A percentile compares a stretch with the other conserved stretches of the same genome.
These are phyloP conservation scores for Drosophila pachea DNA, from an alignment of 1,140 invertebrate genomes.

Conservation along the genomic window DNA sequence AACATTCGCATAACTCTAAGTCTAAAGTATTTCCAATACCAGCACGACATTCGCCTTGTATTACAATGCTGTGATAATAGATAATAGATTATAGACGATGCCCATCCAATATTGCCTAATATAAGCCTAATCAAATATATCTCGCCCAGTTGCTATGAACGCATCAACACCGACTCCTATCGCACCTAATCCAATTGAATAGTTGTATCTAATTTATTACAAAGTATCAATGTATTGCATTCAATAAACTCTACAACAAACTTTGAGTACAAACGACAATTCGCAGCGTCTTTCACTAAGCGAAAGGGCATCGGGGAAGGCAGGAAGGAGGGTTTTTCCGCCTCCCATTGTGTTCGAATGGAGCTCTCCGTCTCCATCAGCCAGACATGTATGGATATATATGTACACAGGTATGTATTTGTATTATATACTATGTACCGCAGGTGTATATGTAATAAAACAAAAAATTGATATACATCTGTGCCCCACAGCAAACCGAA, in stretches of 20 bases:
- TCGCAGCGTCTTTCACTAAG: not conserved
- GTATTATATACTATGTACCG: too few relatives aligned
- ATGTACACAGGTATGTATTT: too few relatives aligned
- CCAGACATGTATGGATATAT: too few relatives aligned
- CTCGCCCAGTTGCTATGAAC: constrained; percentile 36
- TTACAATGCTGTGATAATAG: constrained; percentile 71
- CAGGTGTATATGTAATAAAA: too few relatives aligned
- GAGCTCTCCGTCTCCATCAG: too few relatives aligned
- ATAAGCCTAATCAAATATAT: constrained; percentile 34
- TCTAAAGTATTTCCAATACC: constrained; percentile 13
- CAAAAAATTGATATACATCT: not conserved
- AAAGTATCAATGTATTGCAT: not conserved
- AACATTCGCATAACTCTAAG: constrained; percentile 52
- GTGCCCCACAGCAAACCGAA: not conserved
- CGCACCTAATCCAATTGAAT: not conserved
- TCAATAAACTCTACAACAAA: not conserved
- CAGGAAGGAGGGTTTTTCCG: too few relatives aligned
- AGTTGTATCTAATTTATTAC: too few relatives aligned
- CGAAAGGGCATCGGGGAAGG: not conserved
- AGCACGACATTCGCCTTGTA: constrained; percentile 51
- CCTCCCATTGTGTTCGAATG: too few relatives aligned
- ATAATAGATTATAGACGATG: constrained; percentile 56
- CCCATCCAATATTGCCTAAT: constrained; percentile 32
- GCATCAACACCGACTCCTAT: not conserved
- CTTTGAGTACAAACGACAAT: not conserved